Evolutionary conservation across 2,113 vertebrate species (phyloP), one percentile per base, ranked within the genome.

Genomic region (Tapirus terrestris): DNA sequence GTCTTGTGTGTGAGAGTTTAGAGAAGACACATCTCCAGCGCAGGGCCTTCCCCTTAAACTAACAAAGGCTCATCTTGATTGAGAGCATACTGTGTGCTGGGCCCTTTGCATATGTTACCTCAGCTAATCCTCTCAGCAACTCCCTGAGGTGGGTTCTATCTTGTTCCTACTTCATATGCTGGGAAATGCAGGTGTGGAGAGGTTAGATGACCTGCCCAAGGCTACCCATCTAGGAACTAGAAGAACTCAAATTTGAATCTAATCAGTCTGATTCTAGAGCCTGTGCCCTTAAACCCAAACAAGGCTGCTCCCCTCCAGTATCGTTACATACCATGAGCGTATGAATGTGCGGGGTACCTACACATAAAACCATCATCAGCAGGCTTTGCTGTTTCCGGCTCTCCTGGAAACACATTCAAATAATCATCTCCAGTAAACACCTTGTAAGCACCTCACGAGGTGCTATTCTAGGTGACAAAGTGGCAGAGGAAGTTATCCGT

Each of bases 31-130:
- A 5, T n/a, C 5, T 39, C 63, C 33, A 43, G 7, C 1, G 0
- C 29, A 43, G 36, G 29, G 9, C 36, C 33, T 51, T 39, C 8
- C 33, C 76, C 60, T 89, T 29, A 23, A 65, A 31, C 45, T 13
- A 20, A 7, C 5, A 5, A 20, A 53, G 5, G 12, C 18, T 43
- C 6, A 10, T 29, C 33, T 13, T 2, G 14, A 9, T 6, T 1
- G 20, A 48, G 7, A 43, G 36, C 10, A 33, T 21, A 16, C 1
- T 5, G 14, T 2, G 5, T 25, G n/a, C 18, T 1, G 2, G 56
- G 7, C 70, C 45, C 17, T 43, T 65, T 16, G 20, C 0, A 14
- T 5, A 12, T 14, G 6, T 2, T 27, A 25, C 4, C 18, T 65
- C 53, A 11, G 39, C 43, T 45, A 43, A 21, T 3, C 60, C 6